Percentiles rank a stretch among this genome's conserved stretches.
Evolutionary conservation across 2,113 vertebrate genomes (phyloP).

Genomic region (Sitta europaea): DNA sequence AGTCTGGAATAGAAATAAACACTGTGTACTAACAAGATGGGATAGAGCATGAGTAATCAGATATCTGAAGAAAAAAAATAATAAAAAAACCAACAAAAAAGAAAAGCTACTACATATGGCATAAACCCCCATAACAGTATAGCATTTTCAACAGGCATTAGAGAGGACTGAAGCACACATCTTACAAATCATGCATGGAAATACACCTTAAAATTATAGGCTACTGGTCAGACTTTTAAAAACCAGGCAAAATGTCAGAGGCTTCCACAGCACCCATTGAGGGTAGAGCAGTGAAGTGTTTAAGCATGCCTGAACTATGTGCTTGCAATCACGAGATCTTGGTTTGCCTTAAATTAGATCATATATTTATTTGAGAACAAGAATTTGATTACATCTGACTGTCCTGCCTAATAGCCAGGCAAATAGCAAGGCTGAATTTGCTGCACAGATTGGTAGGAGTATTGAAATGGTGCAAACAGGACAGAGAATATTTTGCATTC

Average conservation of each 20-base stretch:
- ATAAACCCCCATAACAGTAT: background rate
- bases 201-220: background rate
- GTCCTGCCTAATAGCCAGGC: background rate
- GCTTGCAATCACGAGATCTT: background rate
- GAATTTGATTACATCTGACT: background rate
- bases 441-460: background rate
- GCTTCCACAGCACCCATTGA: background rate
- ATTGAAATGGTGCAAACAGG: background rate
- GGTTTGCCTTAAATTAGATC: conserved; percentile 29
- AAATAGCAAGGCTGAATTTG: background rate
- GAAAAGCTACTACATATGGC: background rate
- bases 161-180: background rate
- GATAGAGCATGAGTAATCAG: background rate
- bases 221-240: background rate
- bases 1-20: conserved; percentile 41
- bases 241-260: background rate
- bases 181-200: background rate
- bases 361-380: conserved; percentile 36
- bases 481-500: conserved; percentile 36
- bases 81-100: background rate
- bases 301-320: conserved; percentile 10
- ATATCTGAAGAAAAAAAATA: background rate
- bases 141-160: background rate
- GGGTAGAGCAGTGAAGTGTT: background rate
- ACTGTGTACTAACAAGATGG: background rate